Percentiles rank a stretch among this genome's conserved stretches.
Evolutionary conservation across 2,113 vertebrate species (phyloP).

Genomic region (Penelope pileata): DNA sequence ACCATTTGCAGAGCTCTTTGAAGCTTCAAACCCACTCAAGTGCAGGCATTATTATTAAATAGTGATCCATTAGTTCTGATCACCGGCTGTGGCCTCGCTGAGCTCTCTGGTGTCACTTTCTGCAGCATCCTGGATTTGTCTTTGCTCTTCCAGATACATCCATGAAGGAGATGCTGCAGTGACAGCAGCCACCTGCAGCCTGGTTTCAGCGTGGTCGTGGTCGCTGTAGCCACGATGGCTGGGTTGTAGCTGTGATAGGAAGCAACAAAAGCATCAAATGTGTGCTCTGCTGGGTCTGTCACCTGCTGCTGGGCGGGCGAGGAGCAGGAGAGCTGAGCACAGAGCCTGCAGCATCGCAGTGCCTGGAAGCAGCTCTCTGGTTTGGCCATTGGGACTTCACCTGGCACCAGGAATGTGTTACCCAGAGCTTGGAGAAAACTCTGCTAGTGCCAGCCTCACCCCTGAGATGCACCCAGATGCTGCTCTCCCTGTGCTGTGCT

Average conservation of each 20-base stretch:
- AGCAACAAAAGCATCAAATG: not conserved
- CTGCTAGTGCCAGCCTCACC: too few relatives aligned
- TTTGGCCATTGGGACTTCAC: not conserved
- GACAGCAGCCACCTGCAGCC: not conserved
- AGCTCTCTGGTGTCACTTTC: not conserved
- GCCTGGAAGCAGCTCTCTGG: not conserved
- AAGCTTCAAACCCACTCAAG: not conserved
- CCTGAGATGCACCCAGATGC: too few relatives aligned
- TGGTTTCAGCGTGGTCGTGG: not conserved
- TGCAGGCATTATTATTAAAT: not conserved
- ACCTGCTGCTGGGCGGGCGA: not conserved
- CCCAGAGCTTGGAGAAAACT: not conserved
- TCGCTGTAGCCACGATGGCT: not conserved
- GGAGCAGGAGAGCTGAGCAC: not conserved
- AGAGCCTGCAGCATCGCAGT: rapidly evolving
- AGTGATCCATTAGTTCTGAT: constrained; percentile 32
- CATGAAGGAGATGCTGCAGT: not conserved
- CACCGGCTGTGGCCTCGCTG: not conserved
- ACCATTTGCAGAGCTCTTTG: not conserved
- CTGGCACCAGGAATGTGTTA: not conserved
- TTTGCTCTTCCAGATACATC: not conserved
- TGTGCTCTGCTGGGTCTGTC: not conserved
- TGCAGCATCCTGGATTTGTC: not conserved
- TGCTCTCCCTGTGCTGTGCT: not conserved
- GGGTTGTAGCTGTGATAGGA: not conserved